Conservation (phyloP, 1,140 invertebrate species). For the Hermetia illucens region DNA sequence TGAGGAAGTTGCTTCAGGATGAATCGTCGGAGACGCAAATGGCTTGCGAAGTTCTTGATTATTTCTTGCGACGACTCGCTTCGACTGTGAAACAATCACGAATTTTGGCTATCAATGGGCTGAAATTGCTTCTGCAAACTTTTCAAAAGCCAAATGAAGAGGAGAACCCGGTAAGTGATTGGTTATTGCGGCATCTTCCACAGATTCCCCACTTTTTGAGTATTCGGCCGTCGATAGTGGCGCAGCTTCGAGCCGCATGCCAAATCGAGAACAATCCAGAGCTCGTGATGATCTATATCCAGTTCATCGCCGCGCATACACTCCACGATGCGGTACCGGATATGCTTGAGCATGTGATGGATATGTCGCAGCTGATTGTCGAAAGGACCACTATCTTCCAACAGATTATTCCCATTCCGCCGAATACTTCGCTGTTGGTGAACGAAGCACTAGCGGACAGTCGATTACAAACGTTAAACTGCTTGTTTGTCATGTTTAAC, state of each 20-base stretch:
- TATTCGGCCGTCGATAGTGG: slow-evolving; percentile 50
- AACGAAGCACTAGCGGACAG: slow-evolving; percentile 36
- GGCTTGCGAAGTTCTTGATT: slow-evolving; percentile 75
- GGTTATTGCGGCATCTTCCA: slow-evolving; percentile 67
- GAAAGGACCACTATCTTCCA: slow-evolving; percentile 81
- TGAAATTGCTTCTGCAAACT: slow-evolving; percentile 39
- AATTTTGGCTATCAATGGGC: slow-evolving; percentile 55
- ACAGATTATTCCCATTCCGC: slow-evolving; percentile 50
- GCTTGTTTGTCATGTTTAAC: slow-evolving; percentile 29
- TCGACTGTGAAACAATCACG: slow-evolving; percentile 65
- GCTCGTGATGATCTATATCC: slow-evolving; percentile 78
- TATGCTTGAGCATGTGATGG: slow-evolving; percentile 47
- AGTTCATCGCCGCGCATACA: slow-evolving; percentile 66
- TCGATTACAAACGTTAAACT: slow-evolving; percentile 56
- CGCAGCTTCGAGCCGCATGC: slow-evolving; percentile 64
- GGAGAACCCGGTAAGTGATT: slow-evolving; percentile 32
- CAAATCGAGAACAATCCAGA: slow-evolving; percentile 79
- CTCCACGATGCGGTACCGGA: slow-evolving; percentile 46
- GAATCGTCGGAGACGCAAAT: slow-evolving; percentile 42
- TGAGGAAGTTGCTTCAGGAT: slow-evolving; percentile 50
- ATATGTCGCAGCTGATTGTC: slow-evolving; percentile 83
- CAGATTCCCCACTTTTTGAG: slow-evolving; percentile 54
- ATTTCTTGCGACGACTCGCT: slow-evolving; percentile 74
- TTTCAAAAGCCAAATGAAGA: slow-evolving; percentile 21
- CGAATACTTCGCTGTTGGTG: slow-evolving; percentile 28